phyloP scores from a whole-genome alignment of 2,113 vertebrate species.

The Dinomys branickii region DNA sequence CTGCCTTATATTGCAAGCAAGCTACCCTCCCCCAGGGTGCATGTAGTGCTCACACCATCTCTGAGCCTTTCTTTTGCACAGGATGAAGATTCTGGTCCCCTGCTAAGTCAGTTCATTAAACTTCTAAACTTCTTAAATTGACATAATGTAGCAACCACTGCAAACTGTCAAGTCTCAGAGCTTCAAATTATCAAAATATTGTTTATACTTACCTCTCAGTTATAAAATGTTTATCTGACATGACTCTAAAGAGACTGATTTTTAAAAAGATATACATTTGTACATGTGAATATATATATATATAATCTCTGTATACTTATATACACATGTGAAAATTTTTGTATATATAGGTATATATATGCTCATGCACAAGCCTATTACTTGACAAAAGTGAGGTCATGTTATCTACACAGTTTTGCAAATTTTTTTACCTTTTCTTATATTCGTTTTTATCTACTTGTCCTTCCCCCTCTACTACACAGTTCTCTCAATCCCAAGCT shows the following conservation, averaged over 20 bases:
- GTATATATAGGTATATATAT: neutral
- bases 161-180: neutral
- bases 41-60: neutral
- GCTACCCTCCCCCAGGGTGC: no score
- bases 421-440: neutral
- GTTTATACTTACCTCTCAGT: neutral
- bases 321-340: neutral
- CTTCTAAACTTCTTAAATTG: no score
- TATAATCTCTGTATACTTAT: neutral
- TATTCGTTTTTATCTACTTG: neutral
- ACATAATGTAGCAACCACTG: no score
- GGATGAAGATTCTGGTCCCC: no score
- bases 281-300: neutral
- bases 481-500: neutral
- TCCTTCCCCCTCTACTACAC: neutral
- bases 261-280: neutral
- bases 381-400: neutral
- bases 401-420: neutral
- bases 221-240: neutral
- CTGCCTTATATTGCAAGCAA: no score
- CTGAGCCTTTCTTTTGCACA: no score
- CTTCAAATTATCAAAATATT: conserved; percentile 16
- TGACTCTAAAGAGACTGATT: neutral
- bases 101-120: no score
- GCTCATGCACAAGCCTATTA: neutral